Evolutionary conservation across 1,140 invertebrate species (phyloP).

Genomic region (Polyergus mexicanus): DNA sequence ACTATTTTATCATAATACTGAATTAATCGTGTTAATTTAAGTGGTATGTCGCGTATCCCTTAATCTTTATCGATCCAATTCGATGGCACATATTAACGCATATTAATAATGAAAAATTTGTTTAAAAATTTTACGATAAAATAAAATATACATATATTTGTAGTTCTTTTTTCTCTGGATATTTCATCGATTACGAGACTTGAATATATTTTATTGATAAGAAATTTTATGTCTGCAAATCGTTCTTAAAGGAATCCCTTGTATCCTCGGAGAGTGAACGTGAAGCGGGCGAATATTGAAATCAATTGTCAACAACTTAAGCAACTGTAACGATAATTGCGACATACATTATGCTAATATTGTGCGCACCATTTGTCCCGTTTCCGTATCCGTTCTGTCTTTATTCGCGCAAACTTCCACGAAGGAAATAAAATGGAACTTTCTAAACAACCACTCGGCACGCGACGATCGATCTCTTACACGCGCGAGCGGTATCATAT

Average conservation of each 20-base stretch:
- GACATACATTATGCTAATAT: conserved; percentile 85
- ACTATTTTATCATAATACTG: neutral
- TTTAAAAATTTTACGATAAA: neutral
- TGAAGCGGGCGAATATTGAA: conserved; percentile 78
- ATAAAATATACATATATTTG: neutral
- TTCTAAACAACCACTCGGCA: conserved; percentile 6
- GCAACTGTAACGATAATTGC: conserved; percentile 85
- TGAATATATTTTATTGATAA: neutral
- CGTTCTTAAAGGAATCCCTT: conserved; percentile 38
- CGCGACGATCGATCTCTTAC: conserved; percentile 37
- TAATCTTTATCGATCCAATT: neutral
- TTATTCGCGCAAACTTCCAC: conserved; percentile 81
- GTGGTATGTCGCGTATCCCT: neutral
- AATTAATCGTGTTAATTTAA: neutral
- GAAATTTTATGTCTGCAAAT: conserved; percentile 26
- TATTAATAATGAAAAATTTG: neutral
- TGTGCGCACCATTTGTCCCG: conserved; percentile 78
- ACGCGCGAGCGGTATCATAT: neutral
- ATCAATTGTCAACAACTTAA: conserved; percentile 84
- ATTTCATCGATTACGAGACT: neutral
- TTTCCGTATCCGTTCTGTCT: conserved; percentile 72
- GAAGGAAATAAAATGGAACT: conserved; percentile 43
- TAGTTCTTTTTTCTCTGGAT: neutral
- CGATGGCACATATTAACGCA: neutral
- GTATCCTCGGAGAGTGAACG: conserved; percentile 64